Evolutionary conservation across 1,140 invertebrate genomes (phyloP), one percentile per base, ranked within the genome.

Genomic region (Hesperophylax magnus): DNA sequence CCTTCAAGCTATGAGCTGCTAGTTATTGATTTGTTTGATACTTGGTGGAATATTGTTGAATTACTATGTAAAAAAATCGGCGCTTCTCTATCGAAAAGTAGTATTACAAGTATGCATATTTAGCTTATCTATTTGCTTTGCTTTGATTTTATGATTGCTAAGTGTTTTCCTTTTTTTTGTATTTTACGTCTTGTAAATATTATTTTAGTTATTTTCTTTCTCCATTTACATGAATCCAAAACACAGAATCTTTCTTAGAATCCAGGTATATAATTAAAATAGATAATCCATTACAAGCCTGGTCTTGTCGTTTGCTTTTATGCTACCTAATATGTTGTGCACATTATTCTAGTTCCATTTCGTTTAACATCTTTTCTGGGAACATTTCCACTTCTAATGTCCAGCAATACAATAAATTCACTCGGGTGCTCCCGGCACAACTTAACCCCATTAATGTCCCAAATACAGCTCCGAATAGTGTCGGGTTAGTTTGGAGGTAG

Each of bases 401-500:
- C 63, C 63, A 17, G 31, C 27, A 67, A 34, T 31, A 67, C 63
- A 15, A 67, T 67, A 67, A 67, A 67, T 67, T 67, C 63, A n/a
- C 11, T 58, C 27, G 27, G 22, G 63, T 31, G 27, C 22, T 67
- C 58, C 9, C 18, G 58, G 58, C 24, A 61, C 18, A 61, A 34
- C 63, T 67, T 67, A 67, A 67, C 63, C 63, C 63, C 63, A 67
- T 67, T 67, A 22, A 67, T 31, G 63, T 67, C 63, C 63, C 27
- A n/a, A 67, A 67, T 65, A 65, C 61, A 22, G 17, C 61, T 24
- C 27, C 22, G 0, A 34, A 17, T 31, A n/a, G 27, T 34, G 17
- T 39, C 22, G 15, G 22, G 22, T 2, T 67, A 67, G 63, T 67
- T 27, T 31, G 22, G 3, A 9, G 63, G 63, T 31, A 22, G n/a